phyloP scores from a whole-genome alignment of 2,113 vertebrate genomes.

The Platanista minor region DNA sequence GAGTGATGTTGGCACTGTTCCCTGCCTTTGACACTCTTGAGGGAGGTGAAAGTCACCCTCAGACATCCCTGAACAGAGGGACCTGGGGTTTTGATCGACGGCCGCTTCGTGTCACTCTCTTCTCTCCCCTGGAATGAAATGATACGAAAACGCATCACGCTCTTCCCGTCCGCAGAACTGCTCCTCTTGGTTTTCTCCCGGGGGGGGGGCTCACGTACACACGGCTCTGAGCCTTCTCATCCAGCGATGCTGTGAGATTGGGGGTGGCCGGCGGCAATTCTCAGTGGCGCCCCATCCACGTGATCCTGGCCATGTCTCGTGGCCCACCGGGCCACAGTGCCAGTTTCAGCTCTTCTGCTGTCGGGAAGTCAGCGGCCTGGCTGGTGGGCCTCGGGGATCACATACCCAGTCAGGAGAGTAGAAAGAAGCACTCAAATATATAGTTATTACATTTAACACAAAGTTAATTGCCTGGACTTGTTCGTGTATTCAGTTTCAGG shows the following conservation, averaged over 20 bases:
- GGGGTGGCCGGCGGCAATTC: neutral
- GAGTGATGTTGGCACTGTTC: neutral
- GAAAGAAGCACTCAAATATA: no score
- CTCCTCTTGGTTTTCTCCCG: neutral
- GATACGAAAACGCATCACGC: accelerated
- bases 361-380: accelerated
- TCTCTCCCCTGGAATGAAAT: accelerated
- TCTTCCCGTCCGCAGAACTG: accelerated
- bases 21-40: neutral
- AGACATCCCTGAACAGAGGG: neutral
- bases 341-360: no score
- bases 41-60: neutral
- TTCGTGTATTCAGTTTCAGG: accelerated
- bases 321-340: accelerated
- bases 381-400: accelerated
- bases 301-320: accelerated
- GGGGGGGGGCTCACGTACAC: accelerated
- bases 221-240: neutral
- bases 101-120: accelerated
- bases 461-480: neutral
- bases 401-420: neutral
- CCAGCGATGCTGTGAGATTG: neutral
- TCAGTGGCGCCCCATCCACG: accelerated
- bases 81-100: neutral
- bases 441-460: no score